phyloP scores from a whole-genome alignment of 2,797 vertebrate species.

The Rhodeus uyekii region DNA sequence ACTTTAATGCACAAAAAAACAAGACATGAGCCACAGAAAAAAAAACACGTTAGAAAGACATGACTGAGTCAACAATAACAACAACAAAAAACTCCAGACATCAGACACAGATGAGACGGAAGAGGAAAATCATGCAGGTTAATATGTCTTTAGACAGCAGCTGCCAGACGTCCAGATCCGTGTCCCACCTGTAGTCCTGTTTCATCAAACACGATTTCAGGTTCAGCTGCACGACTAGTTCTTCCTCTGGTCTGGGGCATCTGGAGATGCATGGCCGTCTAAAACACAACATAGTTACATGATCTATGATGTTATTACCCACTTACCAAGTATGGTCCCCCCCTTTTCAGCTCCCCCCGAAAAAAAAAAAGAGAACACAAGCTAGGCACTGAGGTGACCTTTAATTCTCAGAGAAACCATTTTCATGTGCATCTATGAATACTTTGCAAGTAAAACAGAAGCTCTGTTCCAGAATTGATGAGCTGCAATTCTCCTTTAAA shows the following conservation, averaged over 20 bases:
- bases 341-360: not conserved
- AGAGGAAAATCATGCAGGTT: conserved; percentile 25
- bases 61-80: not conserved
- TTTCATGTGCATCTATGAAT: not conserved
- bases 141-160: conserved; percentile 6
- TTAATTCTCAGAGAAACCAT: not conserved
- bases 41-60: conserved; percentile 37
- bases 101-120: conserved; percentile 33
- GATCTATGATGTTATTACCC: conserved; percentile 68
- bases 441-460: not conserved
- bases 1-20: not conserved
- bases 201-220: conserved; percentile 86
- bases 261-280: conserved; percentile 84
- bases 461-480: not conserved
- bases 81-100: not conserved
- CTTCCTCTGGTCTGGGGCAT: conserved; percentile 88
- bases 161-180: conserved; percentile 57
- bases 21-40: conserved; percentile 49
- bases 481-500: no score
- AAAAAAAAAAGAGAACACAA: not conserved
- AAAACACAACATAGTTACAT: conserved; percentile 77
- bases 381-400: not conserved
- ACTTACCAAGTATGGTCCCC: conserved; percentile 19
- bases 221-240: conserved; percentile 88
- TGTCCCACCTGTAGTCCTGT: conserved; percentile 90